Percentiles rank a stretch among this genome's conserved stretches.
Evolutionary conservation across 2,888 invertebrate species (phyloP).

Genomic region (Patella ulyssiponensis): DNA sequence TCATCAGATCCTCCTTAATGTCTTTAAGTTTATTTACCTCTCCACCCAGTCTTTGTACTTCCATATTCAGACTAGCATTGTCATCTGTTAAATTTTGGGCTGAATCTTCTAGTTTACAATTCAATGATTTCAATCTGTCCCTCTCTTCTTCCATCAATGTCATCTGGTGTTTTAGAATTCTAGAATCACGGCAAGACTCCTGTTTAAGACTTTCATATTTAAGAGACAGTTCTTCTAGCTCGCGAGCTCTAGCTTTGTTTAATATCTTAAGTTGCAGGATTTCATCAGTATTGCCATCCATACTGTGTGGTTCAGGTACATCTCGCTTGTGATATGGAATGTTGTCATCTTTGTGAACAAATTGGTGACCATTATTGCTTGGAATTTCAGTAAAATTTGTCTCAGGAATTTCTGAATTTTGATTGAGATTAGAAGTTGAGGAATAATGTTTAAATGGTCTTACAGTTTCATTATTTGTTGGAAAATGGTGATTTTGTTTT

Average conservation of each 20-base stretch:
- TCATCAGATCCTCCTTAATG: slow-evolving; percentile 49
- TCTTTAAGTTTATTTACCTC: background rate
- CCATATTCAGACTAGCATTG: background rate
- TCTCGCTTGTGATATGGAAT: background rate
- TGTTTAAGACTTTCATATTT: slow-evolving; percentile 54
- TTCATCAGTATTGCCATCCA: background rate
- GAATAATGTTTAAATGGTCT: no score
- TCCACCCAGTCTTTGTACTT: background rate
- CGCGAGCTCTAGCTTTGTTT: slow-evolving; percentile 66
- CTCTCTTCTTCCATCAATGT: slow-evolving; percentile 60
- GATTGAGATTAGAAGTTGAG: background rate
- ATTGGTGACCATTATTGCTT: background rate
- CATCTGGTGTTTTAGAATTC: slow-evolving; percentile 67
- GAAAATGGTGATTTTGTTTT: no score
- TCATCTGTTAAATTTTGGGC: background rate
- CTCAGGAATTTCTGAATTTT: background rate
- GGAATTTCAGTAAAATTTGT: background rate
- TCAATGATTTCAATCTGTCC: background rate
- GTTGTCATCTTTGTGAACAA: background rate
- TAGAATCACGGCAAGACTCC: slow-evolving; percentile 59
- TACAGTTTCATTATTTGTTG: no score
- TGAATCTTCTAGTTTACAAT: background rate
- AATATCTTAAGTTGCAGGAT: slow-evolving; percentile 63
- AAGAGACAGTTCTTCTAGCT: slow-evolving; percentile 62
- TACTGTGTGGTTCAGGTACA: background rate